Evolutionary conservation across 2,888 invertebrate species (phyloP), one percentile per base, ranked within the genome.

Genomic region (Rhingia rostrata): DNA sequence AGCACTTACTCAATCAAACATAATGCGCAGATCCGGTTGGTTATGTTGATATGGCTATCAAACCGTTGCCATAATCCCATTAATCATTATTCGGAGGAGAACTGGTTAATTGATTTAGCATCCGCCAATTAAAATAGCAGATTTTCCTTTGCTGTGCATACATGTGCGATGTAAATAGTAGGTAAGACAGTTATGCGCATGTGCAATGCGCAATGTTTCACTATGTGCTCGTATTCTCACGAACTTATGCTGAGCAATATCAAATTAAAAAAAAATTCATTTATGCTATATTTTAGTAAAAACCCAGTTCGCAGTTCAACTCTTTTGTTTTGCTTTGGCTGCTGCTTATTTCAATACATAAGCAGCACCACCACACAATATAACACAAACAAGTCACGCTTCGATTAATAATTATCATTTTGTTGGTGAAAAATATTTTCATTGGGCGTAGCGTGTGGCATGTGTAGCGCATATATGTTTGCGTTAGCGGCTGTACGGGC

Each of bases 331-430:
- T 77, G 54, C 60, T 47, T 35, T 4, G 60, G 43, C 61, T 39
- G 54, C 22, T 12, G 45, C 45, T 74, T 41, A 60, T 61, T 53
- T 67, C 32, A 4, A 45, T 47, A 9, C 43, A 41, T 67, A 51
- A 35, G 63, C 49, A 79, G 41, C 69, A 63, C 60, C 22, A 60
- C 41, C 47, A 53, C 35, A 70, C 73, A 70, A 67, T 66, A 66
- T 45, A 77, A 74, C 66, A 73, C 64, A 72, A 85, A 72, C 85
- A 63, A 85, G 85, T 85, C 85, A 81, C 85, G 85, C 81, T 85
- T 85, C 81, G 85, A 85, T 81, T 85, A 81, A 85, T 85, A 81
- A 85, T 85, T 81, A 85, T 72, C 81, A 85, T 85, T 85, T 73
- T 77, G 63, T 37, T 81, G 58, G 49, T 75, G 70, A 37, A 60